Conservation (phyloP, 1,140 invertebrate genomes). For the Hylyphantes graminicola region DNA sequence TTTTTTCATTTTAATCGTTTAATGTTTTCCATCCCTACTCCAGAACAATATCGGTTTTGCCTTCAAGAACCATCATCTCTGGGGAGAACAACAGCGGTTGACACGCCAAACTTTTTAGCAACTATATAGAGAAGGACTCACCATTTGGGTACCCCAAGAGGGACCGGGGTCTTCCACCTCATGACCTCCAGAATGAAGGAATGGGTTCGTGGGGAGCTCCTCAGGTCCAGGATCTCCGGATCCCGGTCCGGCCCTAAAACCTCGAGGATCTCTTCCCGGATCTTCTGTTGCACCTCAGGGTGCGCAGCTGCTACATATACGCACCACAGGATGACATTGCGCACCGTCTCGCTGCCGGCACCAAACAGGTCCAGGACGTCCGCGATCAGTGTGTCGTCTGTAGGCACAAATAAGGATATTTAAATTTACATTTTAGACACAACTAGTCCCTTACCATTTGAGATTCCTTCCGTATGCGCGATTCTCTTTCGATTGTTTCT, state of each 20-base stretch:
- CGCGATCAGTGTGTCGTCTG: conserved; percentile 46
- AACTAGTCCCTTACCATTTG: too few species aligned
- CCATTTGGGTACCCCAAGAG: conserved; percentile 24
- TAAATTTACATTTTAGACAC: not conserved
- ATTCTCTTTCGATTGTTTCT: too few species aligned
- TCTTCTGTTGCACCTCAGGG: conserved; percentile 67
- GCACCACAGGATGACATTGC: conserved; percentile 66
- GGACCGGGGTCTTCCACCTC: conserved; percentile 35
- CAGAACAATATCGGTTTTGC: too few species aligned
- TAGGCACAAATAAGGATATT: conserved; percentile 3
- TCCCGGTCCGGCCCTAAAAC: conserved; percentile 68
- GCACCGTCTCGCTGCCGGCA: conserved; percentile 67
- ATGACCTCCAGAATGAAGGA: conserved; percentile 30
- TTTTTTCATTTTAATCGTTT: too few species aligned
- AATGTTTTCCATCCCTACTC: too few species aligned
- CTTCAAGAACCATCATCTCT: too few species aligned
- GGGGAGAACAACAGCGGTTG: too few species aligned
- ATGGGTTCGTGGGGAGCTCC: conserved; percentile 19
- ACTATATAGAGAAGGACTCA: conserved; percentile 26
- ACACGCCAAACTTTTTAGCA: not conserved
- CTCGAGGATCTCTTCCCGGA: conserved; percentile 73
- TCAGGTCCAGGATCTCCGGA: conserved; percentile 57
- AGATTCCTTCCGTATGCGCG: too few species aligned
- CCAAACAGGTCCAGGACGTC: conserved; percentile 62
- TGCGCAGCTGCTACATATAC: conserved; percentile 64